A percentile compares a stretch with the other conserved stretches of the same genome.
phyloP scores from a whole-genome alignment of 2,113 vertebrate species.

The Tautogolabrus adspersus region DNA sequence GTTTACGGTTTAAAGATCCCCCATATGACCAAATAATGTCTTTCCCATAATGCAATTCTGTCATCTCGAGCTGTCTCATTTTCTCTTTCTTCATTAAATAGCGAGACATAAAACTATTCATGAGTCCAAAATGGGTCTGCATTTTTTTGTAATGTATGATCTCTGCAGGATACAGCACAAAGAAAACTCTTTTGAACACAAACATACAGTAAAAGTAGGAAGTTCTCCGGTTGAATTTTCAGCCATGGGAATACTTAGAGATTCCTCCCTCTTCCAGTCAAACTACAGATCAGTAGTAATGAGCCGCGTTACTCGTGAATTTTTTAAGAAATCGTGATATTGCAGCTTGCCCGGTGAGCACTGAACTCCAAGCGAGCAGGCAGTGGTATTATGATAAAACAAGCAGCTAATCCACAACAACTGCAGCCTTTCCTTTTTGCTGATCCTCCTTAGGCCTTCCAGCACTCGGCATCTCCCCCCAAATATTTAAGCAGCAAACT shows the following conservation, averaged over 20 bases:
- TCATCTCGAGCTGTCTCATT: neutral
- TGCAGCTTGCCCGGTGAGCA: constrained; percentile 46
- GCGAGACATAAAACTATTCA: neutral
- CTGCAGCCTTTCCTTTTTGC: constrained; percentile 66
- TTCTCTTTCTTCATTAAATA: neutral
- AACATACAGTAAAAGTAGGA: neutral
- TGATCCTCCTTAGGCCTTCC: constrained; percentile 67
- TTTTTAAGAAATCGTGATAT: constrained; percentile 59
- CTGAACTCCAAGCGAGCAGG: constrained; percentile 48
- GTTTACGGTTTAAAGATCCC: neutral
- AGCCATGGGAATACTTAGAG: neutral
- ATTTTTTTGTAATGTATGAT: too few relatives aligned
- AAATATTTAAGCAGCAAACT: constrained; percentile 76
- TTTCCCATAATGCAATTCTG: neutral
- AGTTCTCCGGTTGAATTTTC: constrained; percentile 1
- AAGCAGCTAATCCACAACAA: constrained; percentile 76
- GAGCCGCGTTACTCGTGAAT: constrained; percentile 45
- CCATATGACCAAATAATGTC: neutral
- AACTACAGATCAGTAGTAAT: constrained; percentile 38
- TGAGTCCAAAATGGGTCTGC: neutral
- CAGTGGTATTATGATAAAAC: constrained; percentile 67
- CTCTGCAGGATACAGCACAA: too few relatives aligned
- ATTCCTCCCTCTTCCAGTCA: constrained; percentile 17
- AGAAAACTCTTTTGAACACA: neutral
- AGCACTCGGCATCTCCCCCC: constrained; percentile 36